Evolutionary conservation across 2,797 vertebrate species (phyloP).

Genomic region (Myotis myotis): DNA sequence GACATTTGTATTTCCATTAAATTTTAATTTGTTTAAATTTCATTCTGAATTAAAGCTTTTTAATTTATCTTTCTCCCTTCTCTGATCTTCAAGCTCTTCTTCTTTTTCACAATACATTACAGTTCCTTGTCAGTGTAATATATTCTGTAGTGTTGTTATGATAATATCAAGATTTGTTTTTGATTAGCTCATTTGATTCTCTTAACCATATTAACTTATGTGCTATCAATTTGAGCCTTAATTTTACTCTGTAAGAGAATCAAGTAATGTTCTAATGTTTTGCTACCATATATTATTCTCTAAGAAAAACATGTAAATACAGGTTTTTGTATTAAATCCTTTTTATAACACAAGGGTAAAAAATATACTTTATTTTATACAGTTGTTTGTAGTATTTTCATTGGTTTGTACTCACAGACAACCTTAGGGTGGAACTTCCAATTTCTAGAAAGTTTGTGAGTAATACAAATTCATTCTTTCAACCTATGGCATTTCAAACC

Average conservation of each 20-base stretch:
- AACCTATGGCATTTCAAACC: background rate
- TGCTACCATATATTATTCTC: background rate
- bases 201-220: background rate
- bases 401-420: background rate
- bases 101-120: background rate
- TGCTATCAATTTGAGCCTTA: background rate
- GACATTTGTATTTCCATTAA: background rate
- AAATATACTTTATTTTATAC: background rate
- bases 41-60: background rate
- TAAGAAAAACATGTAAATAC: background rate
- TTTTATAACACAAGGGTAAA: background rate
- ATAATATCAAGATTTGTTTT: background rate
- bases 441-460: background rate
- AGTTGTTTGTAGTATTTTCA: background rate
- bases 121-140: background rate
- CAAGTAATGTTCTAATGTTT: background rate
- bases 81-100: background rate
- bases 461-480: background rate
- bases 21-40: background rate
- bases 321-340: background rate
- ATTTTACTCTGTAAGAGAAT: background rate
- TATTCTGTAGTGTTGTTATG: background rate
- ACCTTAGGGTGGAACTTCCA: background rate
- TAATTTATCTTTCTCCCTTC: background rate
- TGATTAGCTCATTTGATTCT: background rate